Evolutionary conservation across 1,140 invertebrate genomes (phyloP), one percentile per base, ranked within the genome.

Genomic region (Anagrus nilaparvatae): DNA sequence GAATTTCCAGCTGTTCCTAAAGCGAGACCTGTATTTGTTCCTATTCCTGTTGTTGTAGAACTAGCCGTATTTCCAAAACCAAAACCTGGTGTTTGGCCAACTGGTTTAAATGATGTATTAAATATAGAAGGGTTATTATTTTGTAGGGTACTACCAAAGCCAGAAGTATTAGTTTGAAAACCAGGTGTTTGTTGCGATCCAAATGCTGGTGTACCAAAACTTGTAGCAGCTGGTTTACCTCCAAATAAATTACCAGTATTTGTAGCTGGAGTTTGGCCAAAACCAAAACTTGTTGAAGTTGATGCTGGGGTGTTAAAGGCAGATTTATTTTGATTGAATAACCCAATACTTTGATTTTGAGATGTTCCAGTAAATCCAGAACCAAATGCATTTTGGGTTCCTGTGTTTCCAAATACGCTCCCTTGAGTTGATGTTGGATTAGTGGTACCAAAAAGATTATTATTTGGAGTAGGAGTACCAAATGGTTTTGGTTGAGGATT

Each of bases 141-240:
- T 51, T 59, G 60, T 1, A 63, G 56, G 2, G 68, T 57, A 16
- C 65, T 52, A 50, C 72, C 62, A 65, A 76, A 56, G 2, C 65
- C 56, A 1, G 67, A 72, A 12, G 65, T 58, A 13, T 65, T 63
- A 1, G 63, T 48, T 10, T 25, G 33, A 6, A 45, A 36, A 2
- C 65, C 55, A 1, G 65, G 72, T 7, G 67, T 56, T 12, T 65
- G 62, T 1, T 61, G 48, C 8, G 68, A 31, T 6, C 67, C 69
- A 54, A 76, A 75, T 6, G 65, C 53, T 1, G 71, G 65, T 10
- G 69, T 62, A 47, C 78, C 77, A 54, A 80, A 78, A 2, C 67
- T 66, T 18, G 67, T 53, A 9, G 67, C 54, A 40, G 68, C 58
- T 13, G 63, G 49, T 53, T 70, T 69, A n/a, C 58, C 45, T 5